phyloP scores from a whole-genome alignment of 2,888 invertebrate species.

The Phyto melanocephala region DNA sequence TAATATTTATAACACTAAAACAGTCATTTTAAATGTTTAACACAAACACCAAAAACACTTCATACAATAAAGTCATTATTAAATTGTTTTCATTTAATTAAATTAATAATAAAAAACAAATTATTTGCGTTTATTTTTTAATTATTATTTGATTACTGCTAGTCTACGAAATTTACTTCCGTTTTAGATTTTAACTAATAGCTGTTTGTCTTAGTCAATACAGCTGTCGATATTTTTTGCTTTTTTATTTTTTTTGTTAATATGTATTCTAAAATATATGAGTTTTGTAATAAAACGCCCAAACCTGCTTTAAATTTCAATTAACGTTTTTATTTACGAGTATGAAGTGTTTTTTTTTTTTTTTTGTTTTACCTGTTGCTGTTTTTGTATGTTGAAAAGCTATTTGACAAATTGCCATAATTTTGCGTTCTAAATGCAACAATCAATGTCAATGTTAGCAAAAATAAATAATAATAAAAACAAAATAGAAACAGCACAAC shows the following conservation, averaged over 20 bases:
- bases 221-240: background rate
- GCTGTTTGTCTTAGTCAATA: constrained; percentile 5
- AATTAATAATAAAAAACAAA: constrained; percentile 45
- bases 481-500: background rate
- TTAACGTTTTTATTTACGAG: constrained; percentile 35
- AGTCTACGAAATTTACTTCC: constrained; percentile 56
- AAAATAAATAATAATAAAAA: background rate
- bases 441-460: constrained; percentile 60
- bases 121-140: constrained; percentile 34
- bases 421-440: constrained; percentile 62
- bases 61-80: constrained; percentile 56
- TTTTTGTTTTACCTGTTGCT: background rate
- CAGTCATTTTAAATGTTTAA: constrained; percentile 43
- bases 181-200: constrained; percentile 30
- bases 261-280: constrained; percentile 34
- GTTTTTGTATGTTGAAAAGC: constrained; percentile 25
- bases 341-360: too few relatives aligned
- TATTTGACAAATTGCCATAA: constrained; percentile 64
- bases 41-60: constrained; percentile 3
- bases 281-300: constrained; percentile 33
- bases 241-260: constrained; percentile 6
- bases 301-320: constrained; percentile 56
- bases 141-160: constrained; percentile 13
- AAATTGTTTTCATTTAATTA: constrained; percentile 54
- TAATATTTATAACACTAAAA: constrained; percentile 25